phyloP scores from a whole-genome alignment of 2,113 vertebrate genomes.

The Erinaceus europaeus region DNA sequence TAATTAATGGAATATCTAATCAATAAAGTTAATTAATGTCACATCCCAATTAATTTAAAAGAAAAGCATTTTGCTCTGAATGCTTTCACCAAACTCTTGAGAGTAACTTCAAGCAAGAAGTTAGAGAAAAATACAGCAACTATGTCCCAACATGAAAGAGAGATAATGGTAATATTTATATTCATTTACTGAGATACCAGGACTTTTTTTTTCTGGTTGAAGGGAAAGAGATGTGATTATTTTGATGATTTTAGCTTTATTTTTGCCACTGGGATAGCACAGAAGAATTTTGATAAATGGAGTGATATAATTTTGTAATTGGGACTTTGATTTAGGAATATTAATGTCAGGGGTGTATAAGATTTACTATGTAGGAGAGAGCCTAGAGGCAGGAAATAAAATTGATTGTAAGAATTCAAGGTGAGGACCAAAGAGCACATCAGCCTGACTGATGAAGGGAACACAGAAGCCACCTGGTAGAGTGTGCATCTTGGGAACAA shows the following conservation, averaged over 20 bases:
- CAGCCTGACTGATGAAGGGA: not conserved
- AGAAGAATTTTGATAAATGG: constrained; percentile 29
- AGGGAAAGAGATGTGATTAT: constrained; percentile 1
- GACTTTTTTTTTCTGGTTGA: not conserved
- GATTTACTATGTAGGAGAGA: not conserved
- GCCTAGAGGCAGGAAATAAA: not conserved
- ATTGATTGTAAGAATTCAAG: not conserved
- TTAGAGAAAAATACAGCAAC: not conserved
- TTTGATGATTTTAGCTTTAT: constrained; percentile 5
- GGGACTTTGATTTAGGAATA: constrained; percentile 28
- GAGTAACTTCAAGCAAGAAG: not conserved
- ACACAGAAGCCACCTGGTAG: not conserved
- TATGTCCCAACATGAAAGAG: not conserved
- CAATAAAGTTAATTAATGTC: not conserved
- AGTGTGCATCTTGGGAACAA: not conserved
- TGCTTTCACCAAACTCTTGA: not conserved
- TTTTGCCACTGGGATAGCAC: not conserved
- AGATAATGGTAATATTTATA: not conserved
- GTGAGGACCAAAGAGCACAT: not conserved
- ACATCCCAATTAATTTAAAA: not conserved
- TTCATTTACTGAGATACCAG: not conserved
- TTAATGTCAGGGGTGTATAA: not conserved
- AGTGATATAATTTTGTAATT: constrained; percentile 11
- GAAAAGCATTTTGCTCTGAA: not conserved
- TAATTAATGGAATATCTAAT: not conserved